phyloP scores from a whole-genome alignment of 30 jellyfish, hydroid and myxozoan genomes.

The Aurelia coerulea region DNA sequence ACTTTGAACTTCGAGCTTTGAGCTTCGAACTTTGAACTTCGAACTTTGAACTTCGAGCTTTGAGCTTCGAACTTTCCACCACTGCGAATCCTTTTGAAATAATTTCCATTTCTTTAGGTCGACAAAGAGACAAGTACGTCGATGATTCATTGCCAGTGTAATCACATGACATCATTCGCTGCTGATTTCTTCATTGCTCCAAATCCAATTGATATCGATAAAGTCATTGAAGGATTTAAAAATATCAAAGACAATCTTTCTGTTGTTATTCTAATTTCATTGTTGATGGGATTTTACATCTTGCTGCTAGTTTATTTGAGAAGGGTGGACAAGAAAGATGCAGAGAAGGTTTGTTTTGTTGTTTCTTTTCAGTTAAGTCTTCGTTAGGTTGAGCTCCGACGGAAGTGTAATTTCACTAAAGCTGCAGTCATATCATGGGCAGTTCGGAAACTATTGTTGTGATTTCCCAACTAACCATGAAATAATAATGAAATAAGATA shows the following conservation, averaged over 20 bases:
- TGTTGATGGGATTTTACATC: constrained; percentile 34
- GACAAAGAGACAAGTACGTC: constrained; percentile 65
- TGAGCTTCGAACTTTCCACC: no score
- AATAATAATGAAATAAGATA: no score
- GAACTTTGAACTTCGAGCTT: no score
- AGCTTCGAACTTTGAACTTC: no score
- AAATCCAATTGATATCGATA: constrained; percentile 86
- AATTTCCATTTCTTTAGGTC: constrained; percentile 33
- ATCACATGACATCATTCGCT: constrained; percentile 86
- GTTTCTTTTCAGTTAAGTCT: background rate
- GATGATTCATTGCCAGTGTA: constrained; percentile 78
- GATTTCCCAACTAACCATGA: no score
- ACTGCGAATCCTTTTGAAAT: background rate
- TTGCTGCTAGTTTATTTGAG: constrained; percentile 54
- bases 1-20: no score
- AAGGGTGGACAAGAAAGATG: constrained; percentile 54
- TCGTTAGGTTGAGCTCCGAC: no score
- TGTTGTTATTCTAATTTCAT: constrained; percentile 42
- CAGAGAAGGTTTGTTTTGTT: constrained; percentile 51
- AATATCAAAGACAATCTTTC: constrained; percentile 72
- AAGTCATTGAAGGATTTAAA: constrained; percentile 78
- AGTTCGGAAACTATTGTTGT: no score
- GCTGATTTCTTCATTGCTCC: constrained; percentile 89
- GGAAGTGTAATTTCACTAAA: no score
- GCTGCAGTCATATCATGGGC: no score